phyloP scores from a whole-genome alignment of 1,140 invertebrate genomes.

The Drosophila murphyi region DNA sequence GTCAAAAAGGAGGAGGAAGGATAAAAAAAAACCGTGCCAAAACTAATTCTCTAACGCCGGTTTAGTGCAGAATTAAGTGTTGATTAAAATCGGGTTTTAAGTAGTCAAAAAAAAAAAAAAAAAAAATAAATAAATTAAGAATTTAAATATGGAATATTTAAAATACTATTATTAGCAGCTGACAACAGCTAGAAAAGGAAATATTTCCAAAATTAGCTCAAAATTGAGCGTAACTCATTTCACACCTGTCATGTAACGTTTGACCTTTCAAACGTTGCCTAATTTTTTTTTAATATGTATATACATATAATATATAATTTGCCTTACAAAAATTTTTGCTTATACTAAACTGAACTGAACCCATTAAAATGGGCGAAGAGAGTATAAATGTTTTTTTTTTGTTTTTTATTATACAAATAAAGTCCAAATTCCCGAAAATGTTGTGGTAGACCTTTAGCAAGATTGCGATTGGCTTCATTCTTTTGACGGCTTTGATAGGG shows the following conservation, averaged over 20 bases:
- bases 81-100: background rate
- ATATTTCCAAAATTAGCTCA: background rate
- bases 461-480: conserved; percentile 50
- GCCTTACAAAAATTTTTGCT: conserved; percentile 27
- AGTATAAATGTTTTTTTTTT: background rate
- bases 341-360: background rate
- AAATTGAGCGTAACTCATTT: conserved; percentile 15
- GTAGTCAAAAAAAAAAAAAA: background rate
- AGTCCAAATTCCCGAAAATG: conserved; percentile 36
- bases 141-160: background rate
- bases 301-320: conserved; percentile 9
- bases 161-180: background rate
- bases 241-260: conserved; percentile 22
- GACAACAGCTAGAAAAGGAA: background rate
- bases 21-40: background rate
- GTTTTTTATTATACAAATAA: conserved; percentile 36
- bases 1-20: conserved; percentile 3
- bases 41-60: background rate
- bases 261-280: conserved; percentile 55
- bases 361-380: too few relatives aligned
- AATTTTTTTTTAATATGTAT: conserved; percentile 14
- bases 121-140: background rate
- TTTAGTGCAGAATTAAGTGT: background rate
- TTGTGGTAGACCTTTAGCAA: background rate
- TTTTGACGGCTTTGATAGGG: conserved; percentile 49